These are phyloP conservation scores for Volucella zonaria DNA, from an alignment of 2,888 invertebrate genomes.

Conservation along the genomic window DNA sequence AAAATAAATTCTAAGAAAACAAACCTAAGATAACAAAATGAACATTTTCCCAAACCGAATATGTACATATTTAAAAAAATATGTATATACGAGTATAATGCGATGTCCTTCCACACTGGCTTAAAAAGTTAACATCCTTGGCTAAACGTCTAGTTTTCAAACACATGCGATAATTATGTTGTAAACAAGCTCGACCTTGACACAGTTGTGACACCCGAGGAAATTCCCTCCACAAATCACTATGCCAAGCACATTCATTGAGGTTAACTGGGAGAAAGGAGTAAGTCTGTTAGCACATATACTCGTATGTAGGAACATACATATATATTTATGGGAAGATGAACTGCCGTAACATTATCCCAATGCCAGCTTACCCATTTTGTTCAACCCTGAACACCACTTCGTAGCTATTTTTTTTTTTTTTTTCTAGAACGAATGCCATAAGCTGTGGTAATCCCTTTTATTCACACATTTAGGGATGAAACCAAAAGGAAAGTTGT, in stretches of 20 bases:
- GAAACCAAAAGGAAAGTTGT: constrained; percentile 66
- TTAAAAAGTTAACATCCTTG: constrained; percentile 3
- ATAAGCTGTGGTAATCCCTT: constrained; percentile 74
- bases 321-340: constrained; percentile 19
- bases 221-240: constrained; percentile 47
- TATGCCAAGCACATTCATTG: constrained; percentile 36
- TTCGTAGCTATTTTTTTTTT: constrained; percentile 40
- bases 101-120: neutral
- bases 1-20: no score
- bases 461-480: constrained; percentile 74
- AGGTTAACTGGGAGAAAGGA: constrained; percentile 25
- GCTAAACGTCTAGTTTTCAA: constrained; percentile 13
- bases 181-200: constrained; percentile 72
- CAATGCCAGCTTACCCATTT: constrained; percentile 43
- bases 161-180: constrained; percentile 55
- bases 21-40: no score
- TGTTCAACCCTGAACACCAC: constrained; percentile 1
- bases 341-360: constrained; percentile 50
- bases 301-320: constrained; percentile 29
- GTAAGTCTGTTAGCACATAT: no score
- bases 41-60: no score
- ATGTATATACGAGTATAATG: neutral
- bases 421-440: constrained; percentile 49
- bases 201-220: constrained; percentile 54
- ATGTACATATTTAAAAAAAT: no score